These are phyloP conservation scores for Chrysotoxum bicinctum DNA, from an alignment of 2,888 invertebrate genomes.

Conservation along the genomic window DNA sequence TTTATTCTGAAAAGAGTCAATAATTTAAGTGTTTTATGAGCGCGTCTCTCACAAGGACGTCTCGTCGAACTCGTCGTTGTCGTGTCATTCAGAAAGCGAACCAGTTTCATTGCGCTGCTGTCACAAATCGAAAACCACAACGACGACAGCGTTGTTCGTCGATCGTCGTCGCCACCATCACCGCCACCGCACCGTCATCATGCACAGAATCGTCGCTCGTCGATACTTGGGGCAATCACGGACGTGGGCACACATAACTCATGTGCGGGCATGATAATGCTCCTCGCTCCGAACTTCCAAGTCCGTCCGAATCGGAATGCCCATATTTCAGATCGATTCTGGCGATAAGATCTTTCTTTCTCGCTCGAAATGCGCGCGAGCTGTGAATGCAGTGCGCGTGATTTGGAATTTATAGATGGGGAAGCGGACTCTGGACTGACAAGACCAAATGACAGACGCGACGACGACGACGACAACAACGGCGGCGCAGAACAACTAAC, in stretches of 20 bases:
- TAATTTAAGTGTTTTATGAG: slow-evolving; percentile 71
- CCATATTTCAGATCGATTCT: slow-evolving; percentile 72
- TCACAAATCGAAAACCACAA: slow-evolving; percentile 38
- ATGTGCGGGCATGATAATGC: slow-evolving; percentile 65
- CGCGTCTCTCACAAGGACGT: slow-evolving; percentile 66
- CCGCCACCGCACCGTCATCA: neutral
- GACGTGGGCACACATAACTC: slow-evolving; percentile 72
- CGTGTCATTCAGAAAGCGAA: slow-evolving; percentile 55
- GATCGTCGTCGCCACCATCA: slow-evolving; percentile 12
- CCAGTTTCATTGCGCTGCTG: slow-evolving; percentile 61
- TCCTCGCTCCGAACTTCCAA: slow-evolving; percentile 37
- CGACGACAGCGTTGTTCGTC: slow-evolving; percentile 15
- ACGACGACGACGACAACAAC: slow-evolving; percentile 16
- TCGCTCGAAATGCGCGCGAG: slow-evolving; percentile 56
- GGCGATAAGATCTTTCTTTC: slow-evolving; percentile 68
- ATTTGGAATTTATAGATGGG: slow-evolving; percentile 71
- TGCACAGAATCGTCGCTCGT: neutral
- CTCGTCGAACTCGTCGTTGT: slow-evolving; percentile 50
- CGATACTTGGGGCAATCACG: slow-evolving; percentile 52
- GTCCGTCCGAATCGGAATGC: slow-evolving; percentile 62
- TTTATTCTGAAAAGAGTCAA: slow-evolving; percentile 48
- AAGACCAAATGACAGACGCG: slow-evolving; percentile 38
- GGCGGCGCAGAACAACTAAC: slow-evolving; percentile 36
- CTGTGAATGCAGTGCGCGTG: slow-evolving; percentile 68
- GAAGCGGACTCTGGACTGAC: slow-evolving; percentile 36